Evolutionary conservation across 1,140 invertebrate genomes (phyloP).

Genomic region (Dermatophagoides farinae): DNA sequence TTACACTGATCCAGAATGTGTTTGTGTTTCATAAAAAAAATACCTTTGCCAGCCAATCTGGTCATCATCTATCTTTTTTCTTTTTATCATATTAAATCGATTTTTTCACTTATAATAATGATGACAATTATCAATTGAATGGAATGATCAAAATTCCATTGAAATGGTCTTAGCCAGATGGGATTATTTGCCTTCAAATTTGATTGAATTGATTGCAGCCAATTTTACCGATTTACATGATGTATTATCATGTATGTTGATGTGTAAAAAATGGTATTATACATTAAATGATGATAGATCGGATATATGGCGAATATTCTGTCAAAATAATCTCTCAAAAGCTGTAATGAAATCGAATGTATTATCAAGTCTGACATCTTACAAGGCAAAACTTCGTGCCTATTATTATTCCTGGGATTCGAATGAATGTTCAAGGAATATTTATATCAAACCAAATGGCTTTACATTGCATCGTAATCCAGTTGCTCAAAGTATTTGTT

Average conservation of each 20-base stretch:
- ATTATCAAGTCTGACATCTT: constrained; percentile 63
- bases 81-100: no score
- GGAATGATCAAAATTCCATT: no score
- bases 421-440: constrained; percentile 85
- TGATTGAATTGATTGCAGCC: constrained; percentile 82
- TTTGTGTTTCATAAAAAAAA: no score
- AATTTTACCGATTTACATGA: constrained; percentile 61
- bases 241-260: constrained; percentile 63
- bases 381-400: constrained; percentile 80
- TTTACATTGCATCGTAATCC: constrained; percentile 95
- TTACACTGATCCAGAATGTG: no score
- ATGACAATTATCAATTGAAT: no score
- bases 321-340: constrained; percentile 61
- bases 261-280: constrained; percentile 80
- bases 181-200: constrained; percentile 40
- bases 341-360: constrained; percentile 81
- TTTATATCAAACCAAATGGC: constrained; percentile 88
- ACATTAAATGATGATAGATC: constrained; percentile 81
- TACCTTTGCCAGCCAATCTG: no score
- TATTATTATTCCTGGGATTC: constrained; percentile 93
- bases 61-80: no score
- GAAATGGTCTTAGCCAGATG: constrained; percentile 2
- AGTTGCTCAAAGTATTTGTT: constrained; percentile 61
- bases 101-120: no score
- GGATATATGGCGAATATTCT: constrained; percentile 82